Percentiles rank a stretch among this genome's conserved stretches.
These are phyloP conservation scores for Suricata suricatta DNA, from an alignment of 2,113 vertebrate genomes.

Conservation along the genomic window DNA sequence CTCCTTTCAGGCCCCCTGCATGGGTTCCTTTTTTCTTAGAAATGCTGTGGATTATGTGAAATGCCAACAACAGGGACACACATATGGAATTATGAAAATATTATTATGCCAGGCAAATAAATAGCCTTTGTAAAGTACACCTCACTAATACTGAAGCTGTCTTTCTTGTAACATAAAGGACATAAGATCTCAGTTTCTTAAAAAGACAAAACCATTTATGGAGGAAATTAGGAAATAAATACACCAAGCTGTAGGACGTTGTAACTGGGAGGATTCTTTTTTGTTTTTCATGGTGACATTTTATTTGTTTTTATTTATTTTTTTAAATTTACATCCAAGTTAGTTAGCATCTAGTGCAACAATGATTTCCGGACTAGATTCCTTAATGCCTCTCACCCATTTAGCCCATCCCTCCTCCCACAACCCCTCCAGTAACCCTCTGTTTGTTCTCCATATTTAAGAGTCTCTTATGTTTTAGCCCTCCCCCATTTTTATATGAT, in stretches of 20 bases:
- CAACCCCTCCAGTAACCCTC: too few relatives aligned
- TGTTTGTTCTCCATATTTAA: too few relatives aligned
- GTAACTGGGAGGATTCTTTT: neutral
- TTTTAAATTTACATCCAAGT: too few relatives aligned
- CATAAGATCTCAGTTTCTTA: neutral
- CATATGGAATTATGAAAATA: neutral
- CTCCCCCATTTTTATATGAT: too few relatives aligned
- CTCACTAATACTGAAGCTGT: neutral
- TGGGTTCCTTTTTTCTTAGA: neutral
- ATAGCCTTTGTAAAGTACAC: neutral
- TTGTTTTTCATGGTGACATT: too few relatives aligned
- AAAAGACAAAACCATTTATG: conserved; percentile 2
- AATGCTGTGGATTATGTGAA: neutral
- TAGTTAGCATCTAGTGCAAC: too few relatives aligned
- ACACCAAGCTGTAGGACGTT: neutral
- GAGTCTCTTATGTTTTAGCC: too few relatives aligned
- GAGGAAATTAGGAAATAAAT: neutral
- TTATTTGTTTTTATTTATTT: too few relatives aligned
- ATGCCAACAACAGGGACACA: neutral
- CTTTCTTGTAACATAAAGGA: neutral
- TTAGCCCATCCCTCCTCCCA: too few relatives aligned
- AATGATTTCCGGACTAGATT: too few relatives aligned
- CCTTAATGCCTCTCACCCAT: too few relatives aligned
- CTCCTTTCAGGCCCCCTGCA: neutral
- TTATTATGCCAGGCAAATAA: neutral